Base-by-base conservation (phyloP, 2,797 vertebrate genomes). In the Lepus oiostolus region DNA sequence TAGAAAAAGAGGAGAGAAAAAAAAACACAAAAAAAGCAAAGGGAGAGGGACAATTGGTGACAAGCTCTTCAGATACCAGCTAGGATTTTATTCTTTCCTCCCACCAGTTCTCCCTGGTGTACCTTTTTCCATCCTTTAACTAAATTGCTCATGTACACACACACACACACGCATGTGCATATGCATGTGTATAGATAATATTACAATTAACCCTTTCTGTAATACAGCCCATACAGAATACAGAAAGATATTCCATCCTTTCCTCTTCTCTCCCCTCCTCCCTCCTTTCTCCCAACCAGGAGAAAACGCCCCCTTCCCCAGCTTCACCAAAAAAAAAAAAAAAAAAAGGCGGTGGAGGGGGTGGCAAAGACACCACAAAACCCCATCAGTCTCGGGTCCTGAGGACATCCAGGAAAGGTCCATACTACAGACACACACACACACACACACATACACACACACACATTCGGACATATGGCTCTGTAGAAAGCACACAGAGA, bases 291-390 rank as follows among this genome's bases (percentile, higher is more conserved):
- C 95, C 88, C 90, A 96, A 94, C 84, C 94, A 95, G 58, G 93
- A 97, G 97, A 96, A 98, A 97, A 96, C 93, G 96, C 96, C 96
- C 97, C 96, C 96, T 92, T 95, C 84, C 93, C 93, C 90, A 95
- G 95, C 95, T 85, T 93, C 92, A 93, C 82, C 65, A 71, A 90
- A 80, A 65, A 71, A 90, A 93, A 71, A 63, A 32, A 74, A 67
- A 62, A 26, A 82, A 85, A 50, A 58, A 24, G 7, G 1, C 63
- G 60, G 13, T 16, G 19, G 67, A 16, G 87, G 35, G 60, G n/a
- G 77, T n/a, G 30, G 30, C 72, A 93, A 88, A 95, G 89, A 94
- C 77, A 89, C 54, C 95, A 95, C 90, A 93, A 93, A 92, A 84
- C 85, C 95, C 75, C 87, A 65, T 86, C 67, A 54, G 88, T 85